These are phyloP conservation scores for Coelopa pilipes DNA, from an alignment of 2,888 invertebrate species.

Conservation along the genomic window DNA sequence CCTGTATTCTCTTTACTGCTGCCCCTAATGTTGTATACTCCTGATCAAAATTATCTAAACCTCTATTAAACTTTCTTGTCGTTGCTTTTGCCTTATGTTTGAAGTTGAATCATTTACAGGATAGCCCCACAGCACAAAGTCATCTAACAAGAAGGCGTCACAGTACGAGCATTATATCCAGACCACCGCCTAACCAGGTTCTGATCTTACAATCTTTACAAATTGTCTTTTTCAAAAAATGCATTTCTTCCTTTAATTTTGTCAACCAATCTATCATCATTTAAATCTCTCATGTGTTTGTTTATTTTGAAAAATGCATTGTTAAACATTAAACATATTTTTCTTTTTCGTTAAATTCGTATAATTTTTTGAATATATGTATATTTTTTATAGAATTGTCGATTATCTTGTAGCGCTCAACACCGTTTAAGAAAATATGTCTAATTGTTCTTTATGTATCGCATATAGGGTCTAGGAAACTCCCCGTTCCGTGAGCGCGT, in stretches of 20 bases:
- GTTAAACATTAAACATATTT: slow-evolving; percentile 10
- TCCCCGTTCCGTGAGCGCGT: slow-evolving; percentile 90
- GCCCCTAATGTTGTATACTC: slow-evolving; percentile 21
- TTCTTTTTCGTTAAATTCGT: slow-evolving; percentile 17
- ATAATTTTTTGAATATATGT: slow-evolving; percentile 18
- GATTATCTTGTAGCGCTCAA: background rate
- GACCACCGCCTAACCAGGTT: slow-evolving; percentile 68
- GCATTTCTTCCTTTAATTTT: slow-evolving; percentile 36
- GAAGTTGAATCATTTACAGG: slow-evolving; percentile 65
- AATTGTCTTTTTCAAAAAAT: slow-evolving; percentile 23
- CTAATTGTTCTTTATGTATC: slow-evolving; percentile 21
- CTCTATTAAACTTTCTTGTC: slow-evolving; percentile 35
- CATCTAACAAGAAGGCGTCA: slow-evolving; percentile 80
- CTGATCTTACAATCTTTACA: slow-evolving; percentile 44
- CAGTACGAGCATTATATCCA: slow-evolving; percentile 72
- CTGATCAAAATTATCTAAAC: slow-evolving; percentile 22
- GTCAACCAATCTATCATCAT: slow-evolving; percentile 30
- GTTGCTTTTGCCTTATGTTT: slow-evolving; percentile 53
- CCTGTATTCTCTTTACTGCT: slow-evolving; percentile 30
- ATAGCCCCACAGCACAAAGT: slow-evolving; percentile 71
- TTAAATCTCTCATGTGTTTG: slow-evolving; percentile 34
- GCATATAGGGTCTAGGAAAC: slow-evolving; percentile 71
- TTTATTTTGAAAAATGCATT: slow-evolving; percentile 34
- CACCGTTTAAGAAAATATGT: background rate
- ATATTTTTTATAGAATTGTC: too few relatives aligned